A percentile compares a stretch with the other conserved stretches of the same genome.
phyloP scores from a whole-genome alignment of 2,113 vertebrate species.

The Oenanthe oenanthe region DNA sequence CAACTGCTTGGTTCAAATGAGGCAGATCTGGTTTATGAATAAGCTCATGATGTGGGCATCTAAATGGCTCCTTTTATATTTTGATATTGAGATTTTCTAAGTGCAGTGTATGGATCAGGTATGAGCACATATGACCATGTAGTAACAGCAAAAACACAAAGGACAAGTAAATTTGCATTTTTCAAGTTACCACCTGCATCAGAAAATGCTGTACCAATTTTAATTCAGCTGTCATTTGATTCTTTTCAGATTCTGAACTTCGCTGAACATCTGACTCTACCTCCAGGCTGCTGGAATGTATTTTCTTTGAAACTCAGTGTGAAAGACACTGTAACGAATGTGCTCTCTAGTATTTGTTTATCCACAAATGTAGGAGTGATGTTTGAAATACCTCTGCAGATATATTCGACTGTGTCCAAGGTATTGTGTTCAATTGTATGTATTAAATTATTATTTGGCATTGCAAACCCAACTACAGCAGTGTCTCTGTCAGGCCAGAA shows the following conservation, averaged over 20 bases:
- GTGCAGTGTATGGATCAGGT: not conserved
- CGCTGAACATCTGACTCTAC: slow-evolving; percentile 79
- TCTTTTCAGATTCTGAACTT: slow-evolving; percentile 88
- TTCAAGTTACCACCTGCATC: not conserved
- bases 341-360: slow-evolving; percentile 83
- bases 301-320: slow-evolving; percentile 85
- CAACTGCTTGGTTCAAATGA: slow-evolving; percentile 5
- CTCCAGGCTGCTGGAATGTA: slow-evolving; percentile 89
- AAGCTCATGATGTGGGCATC: not conserved
- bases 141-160: not conserved
- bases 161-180: not conserved
- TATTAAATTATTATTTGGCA: not conserved
- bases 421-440: slow-evolving; percentile 23
- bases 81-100: not conserved
- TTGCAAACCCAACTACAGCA: not conserved
- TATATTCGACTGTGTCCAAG: slow-evolving; percentile 77
- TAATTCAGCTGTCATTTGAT: slow-evolving; percentile 34
- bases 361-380: slow-evolving; percentile 83
- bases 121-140: not conserved
- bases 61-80: not conserved
- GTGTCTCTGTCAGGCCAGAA: not conserved
- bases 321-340: slow-evolving; percentile 77
- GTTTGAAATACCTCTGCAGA: slow-evolving; percentile 87
- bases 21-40: not conserved
- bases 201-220: not conserved